Evolutionary conservation across 53 echinoderm and acorn worm genomes (phyloP).

Genomic region (Glandiceps talaboti): DNA sequence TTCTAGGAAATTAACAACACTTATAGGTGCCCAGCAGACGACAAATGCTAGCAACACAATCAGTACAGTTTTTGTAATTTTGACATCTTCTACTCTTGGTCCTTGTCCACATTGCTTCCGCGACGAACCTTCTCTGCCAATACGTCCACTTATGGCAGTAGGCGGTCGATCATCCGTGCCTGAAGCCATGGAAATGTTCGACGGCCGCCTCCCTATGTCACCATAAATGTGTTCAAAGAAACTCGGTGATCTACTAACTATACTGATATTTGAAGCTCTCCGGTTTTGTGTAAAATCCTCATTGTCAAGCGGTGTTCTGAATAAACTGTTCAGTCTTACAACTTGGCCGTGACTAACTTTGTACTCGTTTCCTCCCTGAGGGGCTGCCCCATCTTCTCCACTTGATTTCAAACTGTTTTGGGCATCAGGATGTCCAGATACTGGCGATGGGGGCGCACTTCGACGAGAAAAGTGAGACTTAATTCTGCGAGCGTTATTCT

Average conservation of each 20-base stretch:
- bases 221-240: constrained; percentile 1
- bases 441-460: not conserved
- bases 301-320: not conserved
- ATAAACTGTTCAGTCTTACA: not conserved
- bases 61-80: constrained; percentile 65
- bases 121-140: not conserved
- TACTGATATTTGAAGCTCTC: not conserved
- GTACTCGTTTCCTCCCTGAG: not conserved
- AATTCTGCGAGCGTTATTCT: constrained; percentile 58
- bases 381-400: not conserved
- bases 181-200: constrained; percentile 9
- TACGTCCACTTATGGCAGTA: not conserved
- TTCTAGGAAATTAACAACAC: constrained; percentile 72
- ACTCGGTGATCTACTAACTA: constrained; percentile 2
- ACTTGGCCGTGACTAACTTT: not conserved
- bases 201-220: constrained; percentile 6
- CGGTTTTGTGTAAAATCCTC: not conserved
- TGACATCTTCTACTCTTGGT: constrained; percentile 37
- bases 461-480: constrained; percentile 22
- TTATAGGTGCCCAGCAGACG: constrained; percentile 81
- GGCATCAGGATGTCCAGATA: not conserved
- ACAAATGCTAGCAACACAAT: constrained; percentile 65
- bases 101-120: constrained; percentile 13
- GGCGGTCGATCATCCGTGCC: constrained; percentile 15
- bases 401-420: not conserved